A percentile compares a stretch with the other conserved stretches of the same genome.
Conservation (phyloP, 2,113 vertebrate species). For the Rhinichthys klamathensis region DNA sequence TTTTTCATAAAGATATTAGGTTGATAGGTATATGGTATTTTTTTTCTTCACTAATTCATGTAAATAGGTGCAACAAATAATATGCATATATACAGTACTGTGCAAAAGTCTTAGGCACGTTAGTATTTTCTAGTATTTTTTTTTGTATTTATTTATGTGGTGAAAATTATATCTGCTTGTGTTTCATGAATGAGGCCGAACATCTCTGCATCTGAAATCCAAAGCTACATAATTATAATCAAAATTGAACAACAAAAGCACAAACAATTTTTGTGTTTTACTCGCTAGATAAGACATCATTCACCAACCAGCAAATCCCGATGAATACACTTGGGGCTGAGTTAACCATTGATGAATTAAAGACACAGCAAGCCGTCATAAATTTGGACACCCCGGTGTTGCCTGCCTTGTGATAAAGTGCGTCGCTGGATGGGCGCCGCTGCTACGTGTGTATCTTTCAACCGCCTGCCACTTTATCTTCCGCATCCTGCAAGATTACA, state of each 20-base stretch:
- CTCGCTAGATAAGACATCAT: conserved; percentile 65
- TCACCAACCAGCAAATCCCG: conserved; percentile 69
- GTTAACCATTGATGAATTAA: conserved; percentile 82
- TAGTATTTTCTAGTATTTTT: too few relatives aligned
- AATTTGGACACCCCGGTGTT: conserved; percentile 74
- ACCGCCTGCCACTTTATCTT: conserved; percentile 80
- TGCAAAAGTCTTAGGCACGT: too few relatives aligned
- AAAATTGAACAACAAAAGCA: background rate
- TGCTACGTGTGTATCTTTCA: conserved; percentile 78
- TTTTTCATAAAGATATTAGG: background rate
- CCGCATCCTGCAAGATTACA: conserved; percentile 80
- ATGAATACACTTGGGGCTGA: conserved; percentile 67
- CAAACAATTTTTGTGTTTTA: conserved; percentile 28
- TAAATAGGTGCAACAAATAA: too few relatives aligned
- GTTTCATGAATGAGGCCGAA: background rate
- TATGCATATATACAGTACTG: too few relatives aligned
- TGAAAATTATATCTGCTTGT: background rate
- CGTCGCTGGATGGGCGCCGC: conserved; percentile 70
- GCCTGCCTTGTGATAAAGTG: conserved; percentile 78
- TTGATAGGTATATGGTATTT: too few relatives aligned
- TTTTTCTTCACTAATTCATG: background rate
- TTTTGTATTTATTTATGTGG: too few relatives aligned
- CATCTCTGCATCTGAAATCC: background rate
- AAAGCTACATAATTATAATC: background rate
- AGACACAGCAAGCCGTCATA: conserved; percentile 74